Base-by-base conservation (phyloP, 2,113 vertebrate genomes). In the Oryzias celebensis region DNA sequence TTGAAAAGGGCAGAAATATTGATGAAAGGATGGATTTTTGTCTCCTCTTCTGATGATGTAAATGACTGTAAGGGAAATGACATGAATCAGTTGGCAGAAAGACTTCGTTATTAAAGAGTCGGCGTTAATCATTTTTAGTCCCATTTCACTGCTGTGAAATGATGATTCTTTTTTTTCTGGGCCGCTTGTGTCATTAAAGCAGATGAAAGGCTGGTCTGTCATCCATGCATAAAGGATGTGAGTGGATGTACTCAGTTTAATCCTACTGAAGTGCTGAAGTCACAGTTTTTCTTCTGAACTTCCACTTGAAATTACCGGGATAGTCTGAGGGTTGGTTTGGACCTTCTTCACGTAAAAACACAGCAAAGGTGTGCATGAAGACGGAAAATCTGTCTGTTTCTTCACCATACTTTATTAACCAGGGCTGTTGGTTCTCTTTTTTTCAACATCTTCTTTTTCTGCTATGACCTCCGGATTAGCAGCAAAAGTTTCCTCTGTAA, bases 1-100 rank as follows among this genome's bases (percentile, higher is more conserved):
- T 84, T 80, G 71, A 80, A 86, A 80, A 86, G 82, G 60, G 52
- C 56, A 0, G 51, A 75, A 84, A 87, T 75, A 84, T 87, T 75
- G 79, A 77, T 73, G 54, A 62, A 65, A 61, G 64, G 65, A 82
- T 86, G 55, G 36, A 80, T 89, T 81, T 74, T 75, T 45, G 55
- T 46, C 67, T 57, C 63, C 58, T 78, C 70, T 58, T n/a, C 48
- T 45, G 36, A 68, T 68, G 62, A 73, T 71, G 69, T 80, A 65
- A 80, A 76, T 72, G 78, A 71, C 62, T 82, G 65, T 7, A 12
- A 61, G 64, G 65, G 45, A 69, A 79, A 78, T 83, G 65, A 75
- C 55, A 80, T 68, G 62, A 78, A 82, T 78, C 72, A 60, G 59
- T 79, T 62, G 41, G 58, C 67, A 65, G 61, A 57, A 64, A 24